Conservation (phyloP, 2,888 invertebrate species). For the Hydriomena furcata region DNA sequence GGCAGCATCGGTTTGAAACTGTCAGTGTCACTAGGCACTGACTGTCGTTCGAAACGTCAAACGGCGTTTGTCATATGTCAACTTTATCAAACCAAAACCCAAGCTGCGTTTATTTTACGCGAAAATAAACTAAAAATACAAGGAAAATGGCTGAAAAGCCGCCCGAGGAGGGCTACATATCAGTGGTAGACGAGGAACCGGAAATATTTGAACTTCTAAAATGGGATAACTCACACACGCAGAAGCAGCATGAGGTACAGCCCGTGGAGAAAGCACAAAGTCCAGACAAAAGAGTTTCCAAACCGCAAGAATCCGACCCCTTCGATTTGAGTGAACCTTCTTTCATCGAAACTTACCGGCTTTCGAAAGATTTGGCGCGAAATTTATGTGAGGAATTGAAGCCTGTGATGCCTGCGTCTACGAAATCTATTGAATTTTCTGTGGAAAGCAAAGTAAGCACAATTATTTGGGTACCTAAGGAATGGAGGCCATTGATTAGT, state of each 20-base stretch:
- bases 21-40: neutral
- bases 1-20: neutral
- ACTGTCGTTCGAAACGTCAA: conserved; percentile 34
- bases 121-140: conserved; percentile 52
- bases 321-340: conserved; percentile 66
- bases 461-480: neutral
- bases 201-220: conserved; percentile 75
- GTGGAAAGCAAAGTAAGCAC: conserved; percentile 71
- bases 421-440: conserved; percentile 71
- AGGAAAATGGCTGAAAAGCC: conserved; percentile 74
- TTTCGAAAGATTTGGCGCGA: conserved; percentile 69
- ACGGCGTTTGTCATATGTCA: conserved; percentile 18
- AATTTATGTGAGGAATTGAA: conserved; percentile 65
- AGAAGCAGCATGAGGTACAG: conserved; percentile 52
- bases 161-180: conserved; percentile 74
- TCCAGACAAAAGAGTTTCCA: conserved; percentile 65
- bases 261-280: conserved; percentile 64
- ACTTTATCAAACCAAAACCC: conserved; percentile 46
- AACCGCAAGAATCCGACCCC: conserved; percentile 64
- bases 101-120: conserved; percentile 55
- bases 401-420: conserved; percentile 73
- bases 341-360: conserved; percentile 67
- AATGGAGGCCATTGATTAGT: conserved; percentile 6
- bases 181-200: conserved; percentile 75
- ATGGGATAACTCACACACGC: conserved; percentile 72